Conservation (phyloP, 2,113 vertebrate genomes). For the Calonectris borealis region DNA sequence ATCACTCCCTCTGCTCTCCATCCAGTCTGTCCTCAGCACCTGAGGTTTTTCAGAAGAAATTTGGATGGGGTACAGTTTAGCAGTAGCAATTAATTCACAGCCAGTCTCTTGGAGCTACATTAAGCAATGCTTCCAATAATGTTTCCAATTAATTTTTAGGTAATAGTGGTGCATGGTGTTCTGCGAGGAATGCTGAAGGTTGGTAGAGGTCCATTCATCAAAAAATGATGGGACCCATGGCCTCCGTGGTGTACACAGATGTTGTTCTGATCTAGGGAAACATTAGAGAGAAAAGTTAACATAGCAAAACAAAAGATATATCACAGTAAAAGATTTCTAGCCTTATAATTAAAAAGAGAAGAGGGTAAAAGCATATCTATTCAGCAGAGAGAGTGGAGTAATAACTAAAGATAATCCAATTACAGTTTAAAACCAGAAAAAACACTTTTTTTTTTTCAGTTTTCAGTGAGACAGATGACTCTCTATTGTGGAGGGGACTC, state of each 20-base stretch:
- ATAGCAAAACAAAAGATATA: background rate
- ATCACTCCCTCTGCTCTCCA: background rate
- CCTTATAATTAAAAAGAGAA: conserved; percentile 20
- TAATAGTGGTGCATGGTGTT: background rate
- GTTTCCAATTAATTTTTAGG: conserved; percentile 41
- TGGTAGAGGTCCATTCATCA: conserved; percentile 25
- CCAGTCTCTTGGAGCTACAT: background rate
- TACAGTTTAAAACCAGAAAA: background rate
- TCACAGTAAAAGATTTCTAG: background rate
- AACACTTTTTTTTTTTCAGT: background rate
- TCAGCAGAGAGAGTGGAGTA: background rate
- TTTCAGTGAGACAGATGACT: background rate
- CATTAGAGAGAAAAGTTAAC: background rate
- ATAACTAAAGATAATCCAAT: conserved; percentile 29
- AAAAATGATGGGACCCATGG: background rate
- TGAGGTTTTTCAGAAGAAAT: background rate
- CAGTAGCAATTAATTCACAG: background rate
- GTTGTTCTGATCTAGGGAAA: background rate
- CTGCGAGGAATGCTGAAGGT: background rate
- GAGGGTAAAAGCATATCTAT: background rate
- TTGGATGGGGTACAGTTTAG: background rate
- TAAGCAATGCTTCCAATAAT: background rate
- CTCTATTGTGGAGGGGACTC: background rate
- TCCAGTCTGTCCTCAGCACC: background rate
- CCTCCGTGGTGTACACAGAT: background rate